Base-by-base conservation (phyloP, 1,140 invertebrate genomes). In the Brachionus manjavacas region DNA sequence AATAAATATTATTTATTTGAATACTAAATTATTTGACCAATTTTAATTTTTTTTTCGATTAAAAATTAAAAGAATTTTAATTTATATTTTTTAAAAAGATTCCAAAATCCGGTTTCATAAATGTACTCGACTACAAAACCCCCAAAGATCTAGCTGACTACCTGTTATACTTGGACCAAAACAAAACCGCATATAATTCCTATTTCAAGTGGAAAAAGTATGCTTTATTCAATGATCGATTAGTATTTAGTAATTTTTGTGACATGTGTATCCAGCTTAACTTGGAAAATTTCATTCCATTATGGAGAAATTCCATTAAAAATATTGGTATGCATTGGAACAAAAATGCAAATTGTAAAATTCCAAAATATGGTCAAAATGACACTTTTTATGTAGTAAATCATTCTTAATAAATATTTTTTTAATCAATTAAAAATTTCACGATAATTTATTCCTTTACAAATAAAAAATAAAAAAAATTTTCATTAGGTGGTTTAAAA, bases 121-220 rank as follows among this genome's bases (percentile, higher is more conserved):
- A 84, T 81, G 84, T 85, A 1, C 46, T 64, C 1, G 84, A 86
- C 52, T 86, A 83, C 52, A 8, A 16, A 14, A 64, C 64, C 3
- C 64, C 83, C 16, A 84, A 81, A 74, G 79, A 85, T 9, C 55
- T 86, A 25, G 85, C 85, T 7, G 83, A 85, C 14, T 76, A 85
- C 43, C 49, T 86, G 11, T 9, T 66, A 11, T 84, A 85, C 60
- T 49, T 86, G 8, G 85, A 68, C n/a, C 8, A n/a, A 6, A 70
- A 80, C 43, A 52, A 31, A 46, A 70, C 28, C 31, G 60, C 74
- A 20, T 80, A 81, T 28, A 52, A 66, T 66, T 28, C 39, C 4
- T 81, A 80, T 49, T 80, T 79, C 12, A 52, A 64, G 28, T 79
- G 55, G 68, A 85, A 25, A 49, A 16, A 72, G 64, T 72, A 46